These are phyloP conservation scores for Osmerus mordax DNA, from an alignment of 2,113 vertebrate genomes.

Conservation along the genomic window DNA sequence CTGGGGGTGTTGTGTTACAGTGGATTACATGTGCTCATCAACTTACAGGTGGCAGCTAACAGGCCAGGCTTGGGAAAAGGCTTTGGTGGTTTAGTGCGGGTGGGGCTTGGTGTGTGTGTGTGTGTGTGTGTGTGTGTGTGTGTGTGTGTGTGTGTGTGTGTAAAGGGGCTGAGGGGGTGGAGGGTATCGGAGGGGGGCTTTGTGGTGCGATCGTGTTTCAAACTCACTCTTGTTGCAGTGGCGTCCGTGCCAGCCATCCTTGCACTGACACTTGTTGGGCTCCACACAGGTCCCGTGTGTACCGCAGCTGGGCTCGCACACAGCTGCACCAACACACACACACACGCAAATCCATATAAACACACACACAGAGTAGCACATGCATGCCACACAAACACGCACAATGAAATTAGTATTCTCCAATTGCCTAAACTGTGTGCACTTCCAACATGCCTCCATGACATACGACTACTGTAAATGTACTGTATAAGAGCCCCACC, in stretches of 20 bases:
- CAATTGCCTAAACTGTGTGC: no score
- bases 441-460: no score
- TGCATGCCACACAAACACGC: conserved; percentile 7
- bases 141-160: not conserved
- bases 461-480: no score
- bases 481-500: no score
- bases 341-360: conserved; percentile 24
- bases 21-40: conserved; percentile 35
- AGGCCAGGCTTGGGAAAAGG: accelerated
- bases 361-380: conserved; percentile 21
- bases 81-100: accelerated
- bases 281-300: conserved; percentile 77
- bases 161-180: no score
- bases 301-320: conserved; percentile 83
- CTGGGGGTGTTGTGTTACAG: conserved; percentile 22
- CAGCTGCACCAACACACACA: conserved; percentile 68
- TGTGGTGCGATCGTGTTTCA: conserved; percentile 25
- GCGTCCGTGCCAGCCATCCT: conserved; percentile 83
- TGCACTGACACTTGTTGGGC: conserved; percentile 84
- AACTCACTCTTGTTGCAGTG: conserved; percentile 88
- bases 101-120: conserved; percentile 1
- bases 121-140: no score
- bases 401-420: not conserved
- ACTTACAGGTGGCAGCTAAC: conserved; percentile 26
- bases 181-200: not conserved